phyloP scores from a whole-genome alignment of 2,888 invertebrate species.

The Epinotia ramella region DNA sequence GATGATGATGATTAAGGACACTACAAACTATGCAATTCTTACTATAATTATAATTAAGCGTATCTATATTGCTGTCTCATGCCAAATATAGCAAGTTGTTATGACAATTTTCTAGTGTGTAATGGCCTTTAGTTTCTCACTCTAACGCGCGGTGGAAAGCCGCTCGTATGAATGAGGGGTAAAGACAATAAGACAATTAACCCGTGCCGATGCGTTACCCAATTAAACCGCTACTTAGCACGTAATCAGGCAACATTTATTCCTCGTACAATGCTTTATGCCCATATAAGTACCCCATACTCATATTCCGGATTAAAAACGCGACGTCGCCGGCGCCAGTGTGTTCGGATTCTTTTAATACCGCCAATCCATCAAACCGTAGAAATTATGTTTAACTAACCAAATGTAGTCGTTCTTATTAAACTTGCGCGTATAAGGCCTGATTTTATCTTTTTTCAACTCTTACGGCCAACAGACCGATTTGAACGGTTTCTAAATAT shows the following conservation, averaged over 20 bases:
- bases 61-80: no score
- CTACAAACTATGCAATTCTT: no score
- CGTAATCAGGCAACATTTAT: conserved; percentile 1
- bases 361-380: conserved; percentile 42
- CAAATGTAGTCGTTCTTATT: conserved; percentile 33
- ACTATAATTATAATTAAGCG: no score
- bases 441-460: conserved; percentile 17
- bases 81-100: no score
- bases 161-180: neutral
- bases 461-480: conserved; percentile 35
- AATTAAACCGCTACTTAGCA: neutral
- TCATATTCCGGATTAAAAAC: conserved; percentile 17
- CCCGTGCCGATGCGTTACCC: neutral
- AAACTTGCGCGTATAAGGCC: conserved; percentile 26
- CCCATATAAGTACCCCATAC: conserved; percentile 5
- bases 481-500: conserved; percentile 37
- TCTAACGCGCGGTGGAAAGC: neutral
- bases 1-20: no score
- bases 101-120: no score
- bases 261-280: neutral
- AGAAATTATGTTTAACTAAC: conserved; percentile 40
- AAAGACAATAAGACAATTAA: neutral
- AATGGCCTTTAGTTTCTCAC: no score
- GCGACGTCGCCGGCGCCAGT: conserved; percentile 28
- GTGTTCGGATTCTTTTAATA: conserved; percentile 23